Evolutionary conservation across 2,113 vertebrate genomes (phyloP).

Genomic region (Mus pahari): DNA sequence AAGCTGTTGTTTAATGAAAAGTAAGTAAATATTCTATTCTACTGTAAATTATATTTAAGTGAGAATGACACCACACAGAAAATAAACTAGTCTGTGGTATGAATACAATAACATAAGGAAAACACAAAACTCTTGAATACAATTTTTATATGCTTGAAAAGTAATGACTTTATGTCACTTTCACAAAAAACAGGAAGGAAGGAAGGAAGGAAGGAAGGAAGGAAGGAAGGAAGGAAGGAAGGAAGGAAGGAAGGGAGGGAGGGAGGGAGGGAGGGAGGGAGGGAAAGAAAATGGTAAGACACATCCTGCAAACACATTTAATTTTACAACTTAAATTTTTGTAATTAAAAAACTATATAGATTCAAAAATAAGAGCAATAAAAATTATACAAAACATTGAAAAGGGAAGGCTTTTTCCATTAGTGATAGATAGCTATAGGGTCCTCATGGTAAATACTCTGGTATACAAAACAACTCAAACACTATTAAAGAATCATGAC

Average conservation of each 20-base stretch:
- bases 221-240: background rate
- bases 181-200: background rate
- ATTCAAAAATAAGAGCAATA: slow-evolving; percentile 35
- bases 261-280: no score
- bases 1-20: slow-evolving; percentile 57
- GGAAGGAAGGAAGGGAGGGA: no score
- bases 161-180: background rate
- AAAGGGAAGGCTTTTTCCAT: background rate
- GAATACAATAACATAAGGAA: background rate
- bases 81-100: slow-evolving; percentile 10
- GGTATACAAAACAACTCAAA: background rate
- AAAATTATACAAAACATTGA: background rate
- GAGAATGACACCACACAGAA: background rate
- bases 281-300: background rate
- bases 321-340: slow-evolving; percentile 33
- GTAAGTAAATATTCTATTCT: slow-evolving; percentile 19
- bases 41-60: slow-evolving; percentile 27
- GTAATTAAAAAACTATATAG: background rate
- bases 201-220: no score
- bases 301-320: background rate
- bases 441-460: background rate
- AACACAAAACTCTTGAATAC: slow-evolving; percentile 22
- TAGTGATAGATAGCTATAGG: background rate
- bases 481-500: background rate
- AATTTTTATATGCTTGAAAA: background rate